Conservation (phyloP, 1,140 invertebrate genomes). For the Maniola jurtina region DNA sequence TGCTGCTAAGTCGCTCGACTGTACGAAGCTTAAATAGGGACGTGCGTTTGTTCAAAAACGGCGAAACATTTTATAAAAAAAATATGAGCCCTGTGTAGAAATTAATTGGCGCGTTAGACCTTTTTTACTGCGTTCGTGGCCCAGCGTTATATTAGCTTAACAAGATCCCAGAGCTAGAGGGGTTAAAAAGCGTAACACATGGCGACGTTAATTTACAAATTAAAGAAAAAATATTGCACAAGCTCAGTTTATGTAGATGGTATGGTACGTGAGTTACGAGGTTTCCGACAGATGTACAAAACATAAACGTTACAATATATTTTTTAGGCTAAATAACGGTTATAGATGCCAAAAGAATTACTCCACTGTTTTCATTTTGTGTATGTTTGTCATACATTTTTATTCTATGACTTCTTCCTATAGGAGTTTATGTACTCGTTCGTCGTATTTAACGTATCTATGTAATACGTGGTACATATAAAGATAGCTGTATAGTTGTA, state of each 20-base stretch:
- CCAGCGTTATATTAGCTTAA: constrained; percentile 56
- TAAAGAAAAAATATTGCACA: constrained; percentile 41
- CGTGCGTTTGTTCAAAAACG: constrained; percentile 62
- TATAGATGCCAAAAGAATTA: background rate
- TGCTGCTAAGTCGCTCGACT: background rate
- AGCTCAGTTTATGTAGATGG: constrained; percentile 11
- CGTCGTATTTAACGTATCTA: no score
- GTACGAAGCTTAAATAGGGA: constrained; percentile 29
- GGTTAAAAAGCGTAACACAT: constrained; percentile 59
- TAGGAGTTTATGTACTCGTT: no score
- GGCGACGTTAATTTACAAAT: constrained; percentile 62
- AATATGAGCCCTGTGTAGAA: constrained; percentile 53
- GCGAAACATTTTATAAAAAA: constrained; percentile 68
- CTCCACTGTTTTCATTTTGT: no score
- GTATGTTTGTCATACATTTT: no score
- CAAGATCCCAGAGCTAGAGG: constrained; percentile 46
- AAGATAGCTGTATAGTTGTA: no score
- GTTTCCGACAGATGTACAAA: constrained; percentile 2
- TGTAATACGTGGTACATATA: no score
- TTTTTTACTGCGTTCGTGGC: constrained; percentile 50
- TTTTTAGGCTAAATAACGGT: background rate
- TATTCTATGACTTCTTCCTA: no score
- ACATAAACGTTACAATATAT: background rate
- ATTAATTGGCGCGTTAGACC: constrained; percentile 65
- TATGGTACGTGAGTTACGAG: background rate